Evolutionary conservation across 2,888 invertebrate genomes (phyloP).

Genomic region (Pristionchus japonicus): DNA sequence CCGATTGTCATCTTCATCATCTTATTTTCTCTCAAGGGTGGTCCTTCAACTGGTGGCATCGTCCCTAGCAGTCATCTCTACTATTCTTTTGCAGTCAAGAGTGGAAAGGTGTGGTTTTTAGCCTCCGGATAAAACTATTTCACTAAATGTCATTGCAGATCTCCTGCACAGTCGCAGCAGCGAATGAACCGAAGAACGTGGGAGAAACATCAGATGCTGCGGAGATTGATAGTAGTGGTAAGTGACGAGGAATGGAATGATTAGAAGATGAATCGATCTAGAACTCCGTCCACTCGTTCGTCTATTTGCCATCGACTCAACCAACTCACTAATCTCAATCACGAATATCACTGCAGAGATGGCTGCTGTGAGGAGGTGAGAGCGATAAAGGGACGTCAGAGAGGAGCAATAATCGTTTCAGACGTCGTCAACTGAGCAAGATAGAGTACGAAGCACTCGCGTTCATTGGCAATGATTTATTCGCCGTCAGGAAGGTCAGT

Average conservation of each 20-base stretch:
- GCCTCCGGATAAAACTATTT: neutral
- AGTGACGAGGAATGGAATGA: neutral
- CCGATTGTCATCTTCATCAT: too few species aligned
- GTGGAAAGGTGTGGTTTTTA: constrained; percentile 74
- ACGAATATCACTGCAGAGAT: constrained; percentile 63
- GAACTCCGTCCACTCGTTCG: constrained; percentile 72
- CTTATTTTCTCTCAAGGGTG: constrained; percentile 46
- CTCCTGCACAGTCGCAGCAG: constrained; percentile 69
- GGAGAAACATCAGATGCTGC: constrained; percentile 65
- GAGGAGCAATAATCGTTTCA: neutral
- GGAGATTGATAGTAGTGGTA: constrained; percentile 72
- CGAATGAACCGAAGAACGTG: constrained; percentile 71
- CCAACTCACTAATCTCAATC: constrained; percentile 66
- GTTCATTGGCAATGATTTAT: constrained; percentile 71
- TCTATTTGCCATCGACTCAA: constrained; percentile 73
- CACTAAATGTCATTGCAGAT: neutral
- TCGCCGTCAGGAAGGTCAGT: constrained; percentile 64
- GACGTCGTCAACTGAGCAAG: constrained; percentile 49
- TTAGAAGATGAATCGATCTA: constrained; percentile 46
- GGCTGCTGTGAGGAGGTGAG: constrained; percentile 42
- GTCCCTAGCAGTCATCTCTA: constrained; percentile 64
- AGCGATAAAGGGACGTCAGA: neutral
- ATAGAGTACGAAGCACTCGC: constrained; percentile 69
- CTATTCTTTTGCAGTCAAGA: constrained; percentile 71
- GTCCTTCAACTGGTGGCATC: constrained; percentile 56